Evolutionary conservation across 2,888 invertebrate genomes (phyloP).

Genomic region (Idaea straminata): DNA sequence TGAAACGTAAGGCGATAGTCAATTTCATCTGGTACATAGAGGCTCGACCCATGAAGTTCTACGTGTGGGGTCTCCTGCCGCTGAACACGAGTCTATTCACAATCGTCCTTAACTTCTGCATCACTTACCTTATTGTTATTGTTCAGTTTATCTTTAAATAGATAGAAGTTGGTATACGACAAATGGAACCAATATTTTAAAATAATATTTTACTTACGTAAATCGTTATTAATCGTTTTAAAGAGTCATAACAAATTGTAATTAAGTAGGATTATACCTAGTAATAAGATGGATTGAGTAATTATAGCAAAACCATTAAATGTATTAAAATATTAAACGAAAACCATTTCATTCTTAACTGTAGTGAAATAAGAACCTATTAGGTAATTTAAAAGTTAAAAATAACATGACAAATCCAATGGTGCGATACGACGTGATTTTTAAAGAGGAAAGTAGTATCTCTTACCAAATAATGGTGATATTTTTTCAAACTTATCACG

Average conservation of each 20-base stretch:
- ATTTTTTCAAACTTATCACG: neutral
- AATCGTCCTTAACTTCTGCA: conserved; percentile 9
- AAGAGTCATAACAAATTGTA: neutral
- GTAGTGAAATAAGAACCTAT: neutral
- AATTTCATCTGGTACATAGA: conserved; percentile 10
- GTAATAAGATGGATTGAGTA: neutral
- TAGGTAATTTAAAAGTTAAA: neutral
- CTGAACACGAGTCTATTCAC: conserved; percentile 4
- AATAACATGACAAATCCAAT: neutral
- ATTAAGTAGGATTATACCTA: neutral
- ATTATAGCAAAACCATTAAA: neutral
- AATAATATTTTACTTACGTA: neutral
- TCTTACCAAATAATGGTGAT: neutral
- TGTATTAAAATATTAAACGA: no score
- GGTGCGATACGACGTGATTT: neutral
- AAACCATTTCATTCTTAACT: no score
- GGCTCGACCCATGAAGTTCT: conserved; percentile 14
- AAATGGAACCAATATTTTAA: neutral
- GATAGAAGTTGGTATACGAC: neutral
- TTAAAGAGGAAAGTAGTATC: neutral
- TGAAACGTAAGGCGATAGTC: neutral
- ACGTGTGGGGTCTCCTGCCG: conserved; percentile 10
- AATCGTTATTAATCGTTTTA: neutral
- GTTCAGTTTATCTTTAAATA: conserved; percentile 4
- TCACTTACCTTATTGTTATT: conserved; percentile 13